A percentile compares a stretch with the other conserved stretches of the same genome.
phyloP scores from a whole-genome alignment of 2,888 invertebrate genomes.

The Bibio marci region DNA sequence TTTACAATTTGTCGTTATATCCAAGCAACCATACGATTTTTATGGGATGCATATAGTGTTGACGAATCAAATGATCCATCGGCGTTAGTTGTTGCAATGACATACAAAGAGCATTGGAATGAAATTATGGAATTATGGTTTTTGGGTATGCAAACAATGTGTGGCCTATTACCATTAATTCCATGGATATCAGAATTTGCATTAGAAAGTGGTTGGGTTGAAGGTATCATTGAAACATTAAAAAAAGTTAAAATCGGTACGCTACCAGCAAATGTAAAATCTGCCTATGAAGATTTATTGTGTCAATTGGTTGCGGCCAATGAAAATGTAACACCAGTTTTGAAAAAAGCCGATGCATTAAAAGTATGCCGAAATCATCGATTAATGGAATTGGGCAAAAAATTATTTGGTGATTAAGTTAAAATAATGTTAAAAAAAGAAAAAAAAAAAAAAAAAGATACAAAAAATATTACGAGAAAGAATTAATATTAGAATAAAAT shows the following conservation, averaged over 20 bases:
- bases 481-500: no score
- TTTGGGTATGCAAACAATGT: conserved; percentile 84
- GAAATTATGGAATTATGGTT: conserved; percentile 87
- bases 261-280: conserved; percentile 66
- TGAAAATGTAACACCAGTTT: conserved; percentile 49
- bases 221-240: conserved; percentile 67
- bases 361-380: conserved; percentile 73
- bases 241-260: conserved; percentile 70
- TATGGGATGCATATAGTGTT: conserved; percentile 84
- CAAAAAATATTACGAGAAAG: no score
- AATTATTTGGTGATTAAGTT: conserved; percentile 64
- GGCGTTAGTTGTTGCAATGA: conserved; percentile 65
- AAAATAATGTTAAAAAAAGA: not conserved
- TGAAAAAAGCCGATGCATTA: conserved; percentile 68
- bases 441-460: no score
- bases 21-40: conserved; percentile 72
- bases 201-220: conserved; percentile 86
- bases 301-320: conserved; percentile 72
- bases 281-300: conserved; percentile 79
- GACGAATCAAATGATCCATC: conserved; percentile 75
- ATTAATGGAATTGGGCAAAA: conserved; percentile 78
- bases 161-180: conserved; percentile 58
- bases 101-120: conserved; percentile 77
- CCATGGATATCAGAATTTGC: conserved; percentile 85
- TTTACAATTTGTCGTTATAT: conserved; percentile 79